These are phyloP conservation scores for Teleiodes luculella DNA, from an alignment of 2,888 invertebrate genomes.

Conservation along the genomic window DNA sequence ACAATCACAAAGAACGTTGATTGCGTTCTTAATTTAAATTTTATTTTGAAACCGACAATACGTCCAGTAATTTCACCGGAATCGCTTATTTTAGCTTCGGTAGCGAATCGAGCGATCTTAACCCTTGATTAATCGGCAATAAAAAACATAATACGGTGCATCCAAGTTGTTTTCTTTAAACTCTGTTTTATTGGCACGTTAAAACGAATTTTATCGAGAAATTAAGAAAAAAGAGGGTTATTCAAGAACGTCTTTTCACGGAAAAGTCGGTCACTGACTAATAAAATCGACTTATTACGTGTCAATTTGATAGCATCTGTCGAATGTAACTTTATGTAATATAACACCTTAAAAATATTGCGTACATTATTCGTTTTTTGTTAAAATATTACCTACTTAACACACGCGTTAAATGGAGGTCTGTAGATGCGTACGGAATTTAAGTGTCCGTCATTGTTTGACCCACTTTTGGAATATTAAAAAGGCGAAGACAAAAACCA, in stretches of 20 bases:
- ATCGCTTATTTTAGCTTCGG: conserved; percentile 50
- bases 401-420: not conserved
- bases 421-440: not conserved
- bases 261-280: conserved; percentile 18
- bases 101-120: conserved; percentile 42
- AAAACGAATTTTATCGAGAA: conserved; percentile 60
- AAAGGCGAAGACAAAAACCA: conserved; percentile 6
- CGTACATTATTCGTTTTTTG: too few relatives aligned
- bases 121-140: conserved; percentile 57
- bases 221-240: conserved; percentile 36
- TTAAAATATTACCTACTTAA: too few relatives aligned
- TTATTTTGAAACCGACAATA: conserved; percentile 69
- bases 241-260: conserved; percentile 31
- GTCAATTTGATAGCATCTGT: too few relatives aligned
- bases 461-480: not conserved
- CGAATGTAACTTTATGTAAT: too few relatives aligned
- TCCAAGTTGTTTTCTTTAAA: conserved; percentile 26
- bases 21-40: conserved; percentile 69
- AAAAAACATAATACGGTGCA: conserved; percentile 55
- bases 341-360: too few relatives aligned
- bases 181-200: conserved; percentile 55
- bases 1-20: conserved; percentile 63
- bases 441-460: not conserved
- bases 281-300: conserved; percentile 12
- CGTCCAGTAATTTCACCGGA: conserved; percentile 44